phyloP scores from a whole-genome alignment of 1,140 invertebrate genomes.

The Papilio polytes region DNA sequence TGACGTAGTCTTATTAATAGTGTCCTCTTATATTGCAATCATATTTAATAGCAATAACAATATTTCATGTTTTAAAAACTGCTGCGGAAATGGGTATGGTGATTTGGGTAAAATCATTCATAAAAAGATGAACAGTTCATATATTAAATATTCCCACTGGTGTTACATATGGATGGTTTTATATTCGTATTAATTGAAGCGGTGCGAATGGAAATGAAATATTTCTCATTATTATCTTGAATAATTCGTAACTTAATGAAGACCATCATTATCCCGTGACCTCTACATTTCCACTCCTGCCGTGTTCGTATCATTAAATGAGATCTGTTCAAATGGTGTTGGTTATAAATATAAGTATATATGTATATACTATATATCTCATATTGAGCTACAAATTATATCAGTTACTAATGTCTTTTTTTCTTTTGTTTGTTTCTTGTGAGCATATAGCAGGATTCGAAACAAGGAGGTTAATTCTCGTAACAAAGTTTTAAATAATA shows the following conservation, averaged over 20 bases:
- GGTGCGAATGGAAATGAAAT: conserved; percentile 38
- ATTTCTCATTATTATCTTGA: conserved; percentile 32
- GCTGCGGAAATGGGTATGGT: conserved; percentile 52
- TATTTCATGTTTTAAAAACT: conserved; percentile 43
- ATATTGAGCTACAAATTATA: conserved; percentile 51
- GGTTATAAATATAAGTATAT: conserved; percentile 45
- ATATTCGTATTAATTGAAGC: conserved; percentile 5
- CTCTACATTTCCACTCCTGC: conserved; percentile 29
- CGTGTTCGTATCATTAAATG: conserved; percentile 5
- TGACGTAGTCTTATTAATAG: not conserved
- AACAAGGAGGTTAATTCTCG: conserved; percentile 79
- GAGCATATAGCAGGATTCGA: conserved; percentile 83
- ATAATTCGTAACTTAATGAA: conserved; percentile 32
- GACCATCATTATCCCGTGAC: conserved; percentile 32
- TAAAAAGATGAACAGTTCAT: conserved; percentile 24
- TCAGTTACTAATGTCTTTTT: conserved; percentile 80
- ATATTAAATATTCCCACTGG: not conserved
- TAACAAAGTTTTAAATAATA: conserved; percentile 79
- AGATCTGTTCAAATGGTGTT: conserved; percentile 55
- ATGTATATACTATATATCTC: conserved; percentile 15
- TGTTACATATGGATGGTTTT: conserved; percentile 26
- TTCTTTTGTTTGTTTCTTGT: conserved; percentile 79
- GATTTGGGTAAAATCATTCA: conserved; percentile 55
- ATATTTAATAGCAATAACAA: conserved; percentile 36
- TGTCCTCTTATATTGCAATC: conserved; percentile 51